phyloP scores from a whole-genome alignment of 2,888 invertebrate genomes.

The Agrochola litura region DNA sequence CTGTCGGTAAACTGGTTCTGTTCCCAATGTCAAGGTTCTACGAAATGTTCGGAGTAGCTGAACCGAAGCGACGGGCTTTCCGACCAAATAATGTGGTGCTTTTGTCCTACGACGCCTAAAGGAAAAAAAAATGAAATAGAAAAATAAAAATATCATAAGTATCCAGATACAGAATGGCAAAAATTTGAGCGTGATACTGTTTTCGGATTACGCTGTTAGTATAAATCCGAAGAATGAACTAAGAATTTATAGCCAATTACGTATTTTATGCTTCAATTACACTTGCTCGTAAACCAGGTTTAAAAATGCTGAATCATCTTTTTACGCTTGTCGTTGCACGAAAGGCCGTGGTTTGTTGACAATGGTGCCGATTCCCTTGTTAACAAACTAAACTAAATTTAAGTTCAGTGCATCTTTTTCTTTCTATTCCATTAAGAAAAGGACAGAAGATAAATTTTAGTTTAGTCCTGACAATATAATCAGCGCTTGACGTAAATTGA shows the following conservation, averaged over 20 bases:
- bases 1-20: slow-evolving; percentile 70
- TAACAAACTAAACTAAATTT: too few species aligned
- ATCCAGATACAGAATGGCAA: too few species aligned
- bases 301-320: slow-evolving; percentile 28
- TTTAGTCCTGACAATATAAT: too few species aligned
- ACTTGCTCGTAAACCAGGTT: slow-evolving; percentile 43
- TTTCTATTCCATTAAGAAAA: too few species aligned
- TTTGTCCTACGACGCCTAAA: slow-evolving; percentile 1
- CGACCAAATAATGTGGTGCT: slow-evolving; percentile 18
- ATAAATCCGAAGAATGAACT: slow-evolving; percentile 30
- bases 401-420: too few species aligned
- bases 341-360: slow-evolving; percentile 1
- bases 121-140: not conserved
- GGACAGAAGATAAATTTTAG: too few species aligned
- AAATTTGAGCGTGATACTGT: not conserved
- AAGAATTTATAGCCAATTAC: slow-evolving; percentile 43
- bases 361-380: too few species aligned
- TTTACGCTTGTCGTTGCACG: slow-evolving; percentile 21
- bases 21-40: slow-evolving; percentile 79
- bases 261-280: slow-evolving; percentile 52
- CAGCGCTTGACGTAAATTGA: too few species aligned
- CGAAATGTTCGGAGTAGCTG: slow-evolving; percentile 55
- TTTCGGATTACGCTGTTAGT: slow-evolving; percentile 10
- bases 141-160: not conserved
- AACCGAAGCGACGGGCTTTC: slow-evolving; percentile 30